A percentile compares a stretch with the other conserved stretches of the same genome.
phyloP scores from a whole-genome alignment of 2,797 vertebrate species.

The Acanthiza pusilla region DNA sequence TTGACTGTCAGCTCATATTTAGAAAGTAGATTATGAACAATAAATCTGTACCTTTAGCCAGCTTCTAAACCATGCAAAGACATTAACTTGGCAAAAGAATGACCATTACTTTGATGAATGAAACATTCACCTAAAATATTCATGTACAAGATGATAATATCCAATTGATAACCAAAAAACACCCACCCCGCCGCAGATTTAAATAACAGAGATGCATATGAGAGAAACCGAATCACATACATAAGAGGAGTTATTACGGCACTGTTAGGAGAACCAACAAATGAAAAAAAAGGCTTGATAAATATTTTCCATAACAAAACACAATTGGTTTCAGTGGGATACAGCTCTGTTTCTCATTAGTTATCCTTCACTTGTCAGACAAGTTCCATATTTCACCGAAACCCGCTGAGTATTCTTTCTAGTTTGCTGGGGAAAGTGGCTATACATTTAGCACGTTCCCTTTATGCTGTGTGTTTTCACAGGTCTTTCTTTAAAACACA shows the following conservation, averaged over 20 bases:
- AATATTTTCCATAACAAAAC: constrained; percentile 75
- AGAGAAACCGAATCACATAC: not conserved
- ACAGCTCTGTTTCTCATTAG: constrained; percentile 70
- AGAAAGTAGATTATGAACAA: constrained; percentile 30
- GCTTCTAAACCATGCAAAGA: constrained; percentile 40
- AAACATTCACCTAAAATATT: constrained; percentile 61
- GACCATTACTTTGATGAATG: constrained; percentile 59
- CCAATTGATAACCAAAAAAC: not conserved
- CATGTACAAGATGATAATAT: constrained; percentile 16
- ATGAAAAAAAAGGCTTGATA: constrained; percentile 56
- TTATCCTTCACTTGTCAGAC: constrained; percentile 70
- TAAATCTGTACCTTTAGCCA: constrained; percentile 38
- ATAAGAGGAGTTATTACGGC: constrained; percentile 3
- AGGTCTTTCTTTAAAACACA: constrained; percentile 66
- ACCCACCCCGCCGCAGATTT: not conserved
- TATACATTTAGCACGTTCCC: constrained; percentile 51
- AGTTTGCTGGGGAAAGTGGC: constrained; percentile 56
- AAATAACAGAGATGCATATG: not conserved
- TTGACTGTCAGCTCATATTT: constrained; percentile 40
- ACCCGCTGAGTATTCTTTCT: constrained; percentile 55
- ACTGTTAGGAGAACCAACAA: constrained; percentile 64
- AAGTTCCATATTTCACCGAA: constrained; percentile 62
- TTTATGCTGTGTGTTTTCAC: constrained; percentile 53
- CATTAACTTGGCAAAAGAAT: constrained; percentile 61
- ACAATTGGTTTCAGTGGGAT: constrained; percentile 72